Evolutionary conservation across 2,888 invertebrate species (phyloP), one percentile per base, ranked within the genome.

Genomic region (Papilio gigon): DNA sequence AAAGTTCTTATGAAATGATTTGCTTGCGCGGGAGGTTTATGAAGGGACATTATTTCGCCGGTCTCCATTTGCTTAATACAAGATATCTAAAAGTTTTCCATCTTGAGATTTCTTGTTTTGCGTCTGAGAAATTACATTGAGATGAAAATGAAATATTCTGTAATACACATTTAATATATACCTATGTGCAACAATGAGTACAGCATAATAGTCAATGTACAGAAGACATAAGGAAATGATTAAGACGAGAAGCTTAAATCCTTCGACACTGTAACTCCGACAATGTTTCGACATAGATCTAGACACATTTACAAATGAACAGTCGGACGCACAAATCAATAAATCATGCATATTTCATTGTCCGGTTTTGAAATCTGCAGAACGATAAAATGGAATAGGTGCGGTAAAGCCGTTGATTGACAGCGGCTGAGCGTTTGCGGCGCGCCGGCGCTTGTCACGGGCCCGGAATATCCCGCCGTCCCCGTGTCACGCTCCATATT

Each of bases 1-100:
- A 64, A 65, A 69, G 53, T 65, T 69, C 61, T 56, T 35, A 30
- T 42, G 53, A 50, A 65, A 68, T 65, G 27, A 56, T 65, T 69
- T 56, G 61, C 65, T 42, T 35, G 67, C 63, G 42, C 27, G 17
- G 59, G 27, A 59, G 63, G 64, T 64, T 68, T 68, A 68, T 59
- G 68, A 44, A 47, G 47, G 58, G 27, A 42, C 59, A 58, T 68
- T 63, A 63, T 68, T 50, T 64, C 44, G 37, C 30, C 30, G 47
- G 44, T 35, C 27, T 59, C 59, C 59, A 40, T 59, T 35, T 35
- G 44, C 25, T 58, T 33, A 47, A 53, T 68, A 37, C 22, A 63
- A 68, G 37, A 62, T 62, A 56, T 40, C 62, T 22, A 9, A 40
- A 53, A 67, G 42, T 56, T 42, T 37, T 20, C 20, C 53, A 40